phyloP scores from a whole-genome alignment of 2,888 invertebrate genomes.

The Drosophila melanosoma region DNA sequence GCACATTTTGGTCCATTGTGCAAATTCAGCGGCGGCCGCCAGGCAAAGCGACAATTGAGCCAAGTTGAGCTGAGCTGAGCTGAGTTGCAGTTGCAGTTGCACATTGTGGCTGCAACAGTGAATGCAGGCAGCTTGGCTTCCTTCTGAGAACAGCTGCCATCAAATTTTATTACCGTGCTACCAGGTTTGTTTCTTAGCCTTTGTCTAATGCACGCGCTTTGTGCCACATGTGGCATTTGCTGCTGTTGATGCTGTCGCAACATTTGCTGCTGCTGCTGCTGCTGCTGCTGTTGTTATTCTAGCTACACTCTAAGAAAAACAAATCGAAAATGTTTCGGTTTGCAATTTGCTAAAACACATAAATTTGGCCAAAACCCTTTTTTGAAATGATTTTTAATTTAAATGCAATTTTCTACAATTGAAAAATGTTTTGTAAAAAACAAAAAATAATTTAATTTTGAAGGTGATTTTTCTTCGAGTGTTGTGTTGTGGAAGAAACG shows the following conservation, averaged over 20 bases:
- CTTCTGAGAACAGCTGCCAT: slow-evolving; percentile 72
- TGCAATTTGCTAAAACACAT: background rate
- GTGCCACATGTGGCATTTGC: slow-evolving; percentile 5
- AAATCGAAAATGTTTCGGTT: too few relatives aligned
- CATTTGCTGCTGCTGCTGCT: background rate
- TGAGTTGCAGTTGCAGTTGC: slow-evolving; percentile 28
- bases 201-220: slow-evolving; percentile 61
- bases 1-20: slow-evolving; percentile 49
- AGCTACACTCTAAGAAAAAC: background rate
- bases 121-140: slow-evolving; percentile 17
- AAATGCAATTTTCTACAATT: background rate
- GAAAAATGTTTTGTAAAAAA: background rate
- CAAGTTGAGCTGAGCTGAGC: slow-evolving; percentile 8
- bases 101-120: slow-evolving; percentile 31
- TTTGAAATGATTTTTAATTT: background rate
- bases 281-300: background rate
- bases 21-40: slow-evolving; percentile 42
- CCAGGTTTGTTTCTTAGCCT: slow-evolving; percentile 68
- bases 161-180: slow-evolving; percentile 83
- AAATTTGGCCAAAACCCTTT: background rate
- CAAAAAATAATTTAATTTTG: background rate
- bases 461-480: background rate
- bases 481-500: background rate
- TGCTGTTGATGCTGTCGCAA: background rate
- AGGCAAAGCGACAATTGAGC: slow-evolving; percentile 25